Percentiles rank a stretch among this genome's conserved stretches.
Evolutionary conservation across 2,797 vertebrate species (phyloP).

Genomic region (Erethizon dorsatum): DNA sequence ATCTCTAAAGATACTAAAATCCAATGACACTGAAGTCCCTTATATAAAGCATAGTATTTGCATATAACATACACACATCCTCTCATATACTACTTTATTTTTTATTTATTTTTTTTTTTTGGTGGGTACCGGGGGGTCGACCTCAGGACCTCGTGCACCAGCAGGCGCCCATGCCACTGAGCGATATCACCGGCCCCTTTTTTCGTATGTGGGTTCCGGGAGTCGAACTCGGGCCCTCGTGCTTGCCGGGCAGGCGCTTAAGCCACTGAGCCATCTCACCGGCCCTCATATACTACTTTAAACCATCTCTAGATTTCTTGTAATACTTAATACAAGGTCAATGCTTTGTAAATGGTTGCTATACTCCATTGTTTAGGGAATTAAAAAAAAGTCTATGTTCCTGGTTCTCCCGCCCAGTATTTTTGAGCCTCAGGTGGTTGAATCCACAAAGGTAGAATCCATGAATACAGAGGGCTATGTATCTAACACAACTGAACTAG

Average conservation of each 20-base stretch:
- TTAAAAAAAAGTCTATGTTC: background rate
- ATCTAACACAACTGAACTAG: background rate
- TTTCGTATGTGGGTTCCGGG: too few relatives aligned
- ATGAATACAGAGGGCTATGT: background rate
- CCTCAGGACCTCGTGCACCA: too few relatives aligned
- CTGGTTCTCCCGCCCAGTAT: background rate
- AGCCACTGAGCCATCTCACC: too few relatives aligned
- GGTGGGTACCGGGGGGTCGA: too few relatives aligned
- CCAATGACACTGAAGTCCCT: background rate
- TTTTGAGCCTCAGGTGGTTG: background rate
- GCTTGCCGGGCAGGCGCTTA: too few relatives aligned
- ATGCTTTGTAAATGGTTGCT: background rate
- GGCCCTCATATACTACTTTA: too few relatives aligned
- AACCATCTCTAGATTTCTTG: background rate
- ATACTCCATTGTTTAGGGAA: background rate
- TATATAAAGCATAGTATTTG: background rate
- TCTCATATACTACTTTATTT: background rate
- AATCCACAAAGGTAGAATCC: background rate
- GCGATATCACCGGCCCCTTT: too few relatives aligned
- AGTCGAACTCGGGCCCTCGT: too few relatives aligned
- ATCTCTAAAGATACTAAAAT: background rate
- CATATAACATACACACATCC: background rate
- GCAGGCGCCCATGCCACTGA: too few relatives aligned
- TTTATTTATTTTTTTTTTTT: too few relatives aligned
- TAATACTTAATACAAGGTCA: background rate